Evolutionary conservation across 2,113 vertebrate genomes (phyloP), one percentile per base, ranked within the genome.

Genomic region (Ictidomys tridecemlineatus): DNA sequence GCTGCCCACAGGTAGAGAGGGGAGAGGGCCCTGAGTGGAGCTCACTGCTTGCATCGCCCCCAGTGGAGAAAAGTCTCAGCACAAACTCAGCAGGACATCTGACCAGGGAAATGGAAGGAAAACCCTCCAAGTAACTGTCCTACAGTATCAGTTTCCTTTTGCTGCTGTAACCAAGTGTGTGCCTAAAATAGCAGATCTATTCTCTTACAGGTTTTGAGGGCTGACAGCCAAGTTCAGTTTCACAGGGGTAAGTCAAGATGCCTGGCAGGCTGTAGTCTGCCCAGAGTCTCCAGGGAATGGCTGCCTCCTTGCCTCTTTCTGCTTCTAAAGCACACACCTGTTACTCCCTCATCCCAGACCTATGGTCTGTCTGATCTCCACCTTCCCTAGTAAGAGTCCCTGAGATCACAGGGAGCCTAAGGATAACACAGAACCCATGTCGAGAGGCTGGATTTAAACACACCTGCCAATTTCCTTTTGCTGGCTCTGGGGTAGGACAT

Each of bases 1-100:
- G 37, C 24, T 24, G 63, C 28, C 42, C 2, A 1, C 0, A 17
- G n/a, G 22, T 2, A 34, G 28, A 48, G 26, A n/a, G 0, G 4
- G 5, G 72, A 32, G 13, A 39, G 45, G 7, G 4, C 45, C 10
- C 0, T 26, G 26, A 24, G 7, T 67, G 30, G 12, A 67, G 18
- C 58, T n/a, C 30, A 39, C 11, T 32, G 28, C 18, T 39, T 12
- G 9, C 11, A 14, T 48, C n/a, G 10, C 2, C 1, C 24, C 22
- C 28, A 42, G 0, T 28, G 26, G 34, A 56, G 73, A 34, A 48
- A 34, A 89, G 24, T 8, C n/a, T 20, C 4, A 67, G n/a, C 26
- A 8, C 4, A 67, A 34, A 90, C 32, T n/a, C 4, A 26, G 20
- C 28, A 56, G 24, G 51, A 39, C 39, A 67, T 39, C 12, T 12